A percentile compares a stretch with the other conserved stretches of the same genome.
phyloP scores from a whole-genome alignment of 2,888 invertebrate genomes.

The Cotesia congregata region DNA sequence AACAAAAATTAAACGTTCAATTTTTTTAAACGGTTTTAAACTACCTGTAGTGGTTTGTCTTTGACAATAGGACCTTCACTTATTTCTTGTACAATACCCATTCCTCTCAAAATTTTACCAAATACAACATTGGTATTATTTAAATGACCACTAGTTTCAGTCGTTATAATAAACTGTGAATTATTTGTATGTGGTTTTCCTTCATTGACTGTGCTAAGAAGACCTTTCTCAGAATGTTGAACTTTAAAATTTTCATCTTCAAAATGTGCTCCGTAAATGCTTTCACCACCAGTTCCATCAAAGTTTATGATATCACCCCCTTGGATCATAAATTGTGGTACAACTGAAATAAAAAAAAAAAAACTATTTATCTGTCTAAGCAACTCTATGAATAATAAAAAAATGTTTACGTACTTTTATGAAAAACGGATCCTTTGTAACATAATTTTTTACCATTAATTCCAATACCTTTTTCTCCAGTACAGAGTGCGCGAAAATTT shows the following conservation, averaged over 20 bases:
- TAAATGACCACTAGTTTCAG: conserved; percentile 81
- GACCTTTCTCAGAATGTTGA: conserved; percentile 76
- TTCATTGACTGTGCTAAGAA: conserved; percentile 85
- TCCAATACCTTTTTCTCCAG: conserved; percentile 88
- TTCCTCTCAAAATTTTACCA: conserved; percentile 84
- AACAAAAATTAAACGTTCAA: conserved; percentile 7
- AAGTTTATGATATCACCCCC: conserved; percentile 84
- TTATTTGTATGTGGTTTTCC: conserved; percentile 87
- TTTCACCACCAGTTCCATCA: conserved; percentile 92
- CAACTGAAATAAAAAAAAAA: conserved; percentile 71
- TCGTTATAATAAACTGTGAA: conserved; percentile 95
- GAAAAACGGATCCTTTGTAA: conserved; percentile 87
- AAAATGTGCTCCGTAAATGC: conserved; percentile 92
- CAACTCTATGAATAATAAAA: conserved; percentile 30
- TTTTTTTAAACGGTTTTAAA: conserved; percentile 11
- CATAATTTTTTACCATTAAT: conserved; percentile 80
- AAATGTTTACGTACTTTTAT: conserved; percentile 74
- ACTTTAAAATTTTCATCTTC: conserved; percentile 90
- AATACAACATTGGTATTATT: conserved; percentile 87
- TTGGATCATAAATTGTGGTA: conserved; percentile 91
- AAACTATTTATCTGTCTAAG: conserved; percentile 17
- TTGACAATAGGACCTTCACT: conserved; percentile 75
- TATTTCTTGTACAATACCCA: conserved; percentile 81
- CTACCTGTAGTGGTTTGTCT: conserved; percentile 76
- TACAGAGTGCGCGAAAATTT: conserved; percentile 93